Evolutionary conservation across 2,797 vertebrate genomes (phyloP).

Genomic region (Cuniculus paca): DNA sequence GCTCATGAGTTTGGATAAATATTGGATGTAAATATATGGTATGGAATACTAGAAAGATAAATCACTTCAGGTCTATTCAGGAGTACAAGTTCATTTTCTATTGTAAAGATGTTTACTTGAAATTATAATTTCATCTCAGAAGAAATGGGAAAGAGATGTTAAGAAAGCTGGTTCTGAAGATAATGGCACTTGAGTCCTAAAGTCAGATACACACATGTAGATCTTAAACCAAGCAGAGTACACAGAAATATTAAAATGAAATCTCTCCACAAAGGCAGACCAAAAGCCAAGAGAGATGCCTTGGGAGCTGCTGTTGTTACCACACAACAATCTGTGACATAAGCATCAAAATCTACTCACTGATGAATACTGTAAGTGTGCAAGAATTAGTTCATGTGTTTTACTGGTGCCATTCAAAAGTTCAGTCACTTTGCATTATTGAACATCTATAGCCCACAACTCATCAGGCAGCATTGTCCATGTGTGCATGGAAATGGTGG

Average conservation of each 20-base stretch:
- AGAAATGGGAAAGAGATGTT: not conserved
- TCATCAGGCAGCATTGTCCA: rapidly evolving
- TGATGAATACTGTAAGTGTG: too few relatives aligned
- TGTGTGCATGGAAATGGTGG: rapidly evolving
- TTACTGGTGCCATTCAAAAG: not conserved
- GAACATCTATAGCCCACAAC: not conserved
- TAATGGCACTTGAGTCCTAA: not conserved
- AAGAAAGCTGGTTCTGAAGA: not conserved
- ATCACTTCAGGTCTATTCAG: not conserved
- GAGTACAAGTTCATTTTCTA: not conserved
- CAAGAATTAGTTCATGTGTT: not conserved
- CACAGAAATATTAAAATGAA: not conserved
- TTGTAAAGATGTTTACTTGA: not conserved
- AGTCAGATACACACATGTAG: rapidly evolving
- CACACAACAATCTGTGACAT: not conserved
- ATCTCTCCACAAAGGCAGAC: not conserved
- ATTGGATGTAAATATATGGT: not conserved
- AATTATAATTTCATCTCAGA: not conserved
- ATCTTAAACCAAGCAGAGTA: not conserved
- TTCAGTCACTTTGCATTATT: rapidly evolving
- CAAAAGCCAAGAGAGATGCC: not conserved
- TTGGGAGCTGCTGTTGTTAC: not conserved
- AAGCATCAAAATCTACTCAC: not conserved
- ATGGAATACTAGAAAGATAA: not conserved
- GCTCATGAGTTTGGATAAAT: not conserved